phyloP scores from a whole-genome alignment of 1,140 invertebrate species.

The Ostrea edulis region DNA sequence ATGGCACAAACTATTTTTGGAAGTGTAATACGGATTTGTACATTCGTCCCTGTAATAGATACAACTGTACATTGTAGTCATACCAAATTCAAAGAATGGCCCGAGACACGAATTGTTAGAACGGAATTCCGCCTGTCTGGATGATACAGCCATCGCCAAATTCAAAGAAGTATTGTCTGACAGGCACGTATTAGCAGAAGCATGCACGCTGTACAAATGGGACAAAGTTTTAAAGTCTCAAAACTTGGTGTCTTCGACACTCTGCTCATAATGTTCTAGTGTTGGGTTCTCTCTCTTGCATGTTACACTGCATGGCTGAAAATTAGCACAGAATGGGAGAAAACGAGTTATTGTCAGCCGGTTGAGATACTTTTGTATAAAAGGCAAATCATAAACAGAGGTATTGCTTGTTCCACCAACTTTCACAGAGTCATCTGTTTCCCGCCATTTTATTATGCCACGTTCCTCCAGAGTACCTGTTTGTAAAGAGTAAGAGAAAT shows the following conservation, averaged over 20 bases:
- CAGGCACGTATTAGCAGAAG: background rate
- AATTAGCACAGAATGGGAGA: constrained; percentile 64
- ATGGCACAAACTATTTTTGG: too few species aligned
- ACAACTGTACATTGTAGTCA: too few species aligned
- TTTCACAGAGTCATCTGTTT: constrained; percentile 6
- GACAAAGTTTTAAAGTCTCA: background rate
- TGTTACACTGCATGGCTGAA: constrained; percentile 35
- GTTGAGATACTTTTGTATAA: constrained; percentile 62
- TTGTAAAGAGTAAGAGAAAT: background rate
- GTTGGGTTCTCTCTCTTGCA: background rate
- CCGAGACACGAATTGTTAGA: too few species aligned
- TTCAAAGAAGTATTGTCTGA: background rate
- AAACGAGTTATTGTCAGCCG: constrained; percentile 47
- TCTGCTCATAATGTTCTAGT: background rate
- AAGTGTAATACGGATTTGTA: too few species aligned
- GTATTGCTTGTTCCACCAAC: background rate
- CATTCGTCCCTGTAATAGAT: too few species aligned
- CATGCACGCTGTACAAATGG: background rate
- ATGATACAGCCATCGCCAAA: background rate
- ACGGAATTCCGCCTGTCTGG: background rate
- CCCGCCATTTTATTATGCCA: constrained; percentile 57
- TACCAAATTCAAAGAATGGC: too few species aligned
- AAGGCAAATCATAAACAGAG: constrained; percentile 61
- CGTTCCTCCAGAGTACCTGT: constrained; percentile 63
- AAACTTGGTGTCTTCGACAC: background rate